Evolutionary conservation across 2,888 invertebrate genomes (phyloP), one percentile per base, ranked within the genome.

Genomic region (Andrena haemorrhoa): DNA sequence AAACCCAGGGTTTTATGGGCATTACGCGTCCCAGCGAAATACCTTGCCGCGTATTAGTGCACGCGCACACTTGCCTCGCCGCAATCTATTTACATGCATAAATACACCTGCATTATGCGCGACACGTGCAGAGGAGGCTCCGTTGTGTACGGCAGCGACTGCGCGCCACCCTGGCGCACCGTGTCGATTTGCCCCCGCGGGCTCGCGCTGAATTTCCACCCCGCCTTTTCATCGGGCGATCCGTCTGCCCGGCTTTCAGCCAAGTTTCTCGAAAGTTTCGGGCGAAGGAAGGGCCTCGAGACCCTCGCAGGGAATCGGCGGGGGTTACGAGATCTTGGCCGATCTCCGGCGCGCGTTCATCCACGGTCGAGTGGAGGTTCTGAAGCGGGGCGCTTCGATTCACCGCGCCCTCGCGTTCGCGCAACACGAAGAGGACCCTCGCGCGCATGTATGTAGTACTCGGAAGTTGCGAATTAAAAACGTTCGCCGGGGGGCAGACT

Each of bases 1-100:
- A 91, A 91, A 88, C 83, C 83, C 60, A 53, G 66, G 86, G 79
- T 88, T 90, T 91, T 90, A 91, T 82, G 85, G 77, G 89, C 85
- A 88, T 90, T 89, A 87, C 86, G 85, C 85, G 83, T 69, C 81
- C 75, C 80, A 64, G 71, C 75, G 58, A 84, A 84, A 86, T 83
- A 79, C 65, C 79, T 68, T 31, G 20, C 41, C 73, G 60, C 65
- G 64, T 72, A 35, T 63, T 68, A 82, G 58, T 73, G 69, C 77
- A 58, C 71, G 63, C 65, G 6, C 73, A 47, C 72, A 29, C 68
- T n/a, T 60, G 60, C 75, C 4, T 56, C 16, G 23, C 70, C 51
- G 61, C 75, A 76, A 86, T 83, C 80, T 83, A 82, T 87, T 83
- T 86, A 74, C 83, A 75, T 68, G 73, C 80, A 76, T 86, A 88